A percentile compares a stretch with the other conserved stretches of the same genome.
Conservation (phyloP, 2,888 invertebrate species). For the Xanthia icteritia region DNA sequence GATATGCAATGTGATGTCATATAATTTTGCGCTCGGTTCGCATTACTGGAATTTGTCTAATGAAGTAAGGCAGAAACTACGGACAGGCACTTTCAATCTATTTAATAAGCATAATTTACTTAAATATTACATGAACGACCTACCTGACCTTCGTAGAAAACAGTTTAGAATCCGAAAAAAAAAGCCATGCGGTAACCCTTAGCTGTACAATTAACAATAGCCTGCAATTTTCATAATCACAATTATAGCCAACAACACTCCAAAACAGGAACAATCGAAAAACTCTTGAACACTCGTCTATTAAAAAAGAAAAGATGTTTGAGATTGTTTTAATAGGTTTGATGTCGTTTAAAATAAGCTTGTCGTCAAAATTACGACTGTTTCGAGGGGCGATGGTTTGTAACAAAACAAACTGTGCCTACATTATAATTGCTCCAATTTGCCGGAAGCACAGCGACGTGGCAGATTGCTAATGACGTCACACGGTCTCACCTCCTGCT, state of each 20-base stretch:
- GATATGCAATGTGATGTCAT: neutral
- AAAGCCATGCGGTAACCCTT: too few species aligned
- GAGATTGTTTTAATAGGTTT: slow-evolving; percentile 64
- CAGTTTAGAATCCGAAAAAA: neutral
- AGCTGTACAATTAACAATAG: neutral
- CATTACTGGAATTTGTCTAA: neutral
- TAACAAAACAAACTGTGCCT: slow-evolving; percentile 79
- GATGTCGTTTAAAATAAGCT: slow-evolving; percentile 46
- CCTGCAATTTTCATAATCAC: slow-evolving; percentile 11
- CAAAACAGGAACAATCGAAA: slow-evolving; percentile 46
- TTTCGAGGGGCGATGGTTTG: slow-evolving; percentile 60
- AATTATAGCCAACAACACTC: slow-evolving; percentile 23
- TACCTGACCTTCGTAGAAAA: neutral
- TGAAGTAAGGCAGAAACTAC: neutral
- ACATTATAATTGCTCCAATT: slow-evolving; percentile 86
- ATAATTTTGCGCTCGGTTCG: neutral
- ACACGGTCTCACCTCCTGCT: slow-evolving; percentile 80
- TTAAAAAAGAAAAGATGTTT: slow-evolving; percentile 65
- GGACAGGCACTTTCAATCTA: neutral
- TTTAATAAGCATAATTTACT: neutral
- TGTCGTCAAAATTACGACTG: slow-evolving; percentile 60
- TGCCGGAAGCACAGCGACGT: slow-evolving; percentile 78
- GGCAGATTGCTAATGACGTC: slow-evolving; percentile 84
- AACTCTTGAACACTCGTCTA: slow-evolving; percentile 53
- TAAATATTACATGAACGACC: neutral